Conservation (phyloP, 2,797 vertebrate species). For the Mustela erminea region DNA sequence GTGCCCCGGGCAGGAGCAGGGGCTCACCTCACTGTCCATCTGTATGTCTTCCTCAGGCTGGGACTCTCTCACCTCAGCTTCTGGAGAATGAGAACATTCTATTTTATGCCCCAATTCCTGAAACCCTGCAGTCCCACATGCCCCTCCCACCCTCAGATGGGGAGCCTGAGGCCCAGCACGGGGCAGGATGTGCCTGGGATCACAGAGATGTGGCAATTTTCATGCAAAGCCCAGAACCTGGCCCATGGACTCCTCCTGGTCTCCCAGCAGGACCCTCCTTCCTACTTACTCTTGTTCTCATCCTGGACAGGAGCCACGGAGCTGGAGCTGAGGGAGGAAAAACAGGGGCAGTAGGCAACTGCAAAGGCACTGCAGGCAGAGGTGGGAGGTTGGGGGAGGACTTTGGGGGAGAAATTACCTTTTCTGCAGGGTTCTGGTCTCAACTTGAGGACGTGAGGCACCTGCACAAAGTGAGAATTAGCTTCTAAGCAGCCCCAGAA, state of each 20-base stretch:
- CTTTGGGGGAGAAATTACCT: background rate
- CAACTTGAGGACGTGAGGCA: background rate
- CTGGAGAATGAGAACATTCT: background rate
- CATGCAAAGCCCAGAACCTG: background rate
- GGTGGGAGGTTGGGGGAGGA: background rate
- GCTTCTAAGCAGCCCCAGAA: background rate
- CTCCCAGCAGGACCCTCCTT: background rate
- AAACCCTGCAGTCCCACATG: background rate
- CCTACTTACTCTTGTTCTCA: background rate
- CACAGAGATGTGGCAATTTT: background rate
- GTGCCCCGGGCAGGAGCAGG: background rate
- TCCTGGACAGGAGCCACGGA: background rate
- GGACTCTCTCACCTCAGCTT: background rate
- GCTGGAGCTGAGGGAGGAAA: background rate
- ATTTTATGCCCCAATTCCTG: background rate
- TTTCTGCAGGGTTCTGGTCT: background rate
- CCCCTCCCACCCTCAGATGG: background rate
- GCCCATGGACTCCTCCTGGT: too few species aligned
- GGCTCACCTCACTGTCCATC: background rate
- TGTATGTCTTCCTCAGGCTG: background rate
- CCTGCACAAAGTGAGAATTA: background rate
- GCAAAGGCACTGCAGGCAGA: background rate
- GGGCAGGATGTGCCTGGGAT: background rate
- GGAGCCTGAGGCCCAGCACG: background rate
- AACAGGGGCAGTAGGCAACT: background rate